A percentile compares a stretch with the other conserved stretches of the same genome.
phyloP scores from a whole-genome alignment of 1,140 invertebrate genomes.

The Helicoverpa armigera region DNA sequence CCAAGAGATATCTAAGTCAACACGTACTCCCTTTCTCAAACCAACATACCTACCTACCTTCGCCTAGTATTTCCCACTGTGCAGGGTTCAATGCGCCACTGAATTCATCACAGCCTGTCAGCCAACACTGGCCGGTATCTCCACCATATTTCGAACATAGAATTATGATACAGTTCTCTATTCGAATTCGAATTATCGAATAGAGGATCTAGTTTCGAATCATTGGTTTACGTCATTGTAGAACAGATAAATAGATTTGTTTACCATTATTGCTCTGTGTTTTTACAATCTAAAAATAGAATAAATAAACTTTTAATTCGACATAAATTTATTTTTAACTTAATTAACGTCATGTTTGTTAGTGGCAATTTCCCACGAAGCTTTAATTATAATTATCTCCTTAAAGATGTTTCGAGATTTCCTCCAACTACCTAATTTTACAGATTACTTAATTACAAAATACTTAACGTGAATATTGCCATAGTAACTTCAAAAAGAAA shows the following conservation, averaged over 20 bases:
- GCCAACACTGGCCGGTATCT: conserved; percentile 3
- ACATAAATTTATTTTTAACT: background rate
- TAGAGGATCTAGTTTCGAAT: background rate
- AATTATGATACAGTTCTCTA: conserved; percentile 29
- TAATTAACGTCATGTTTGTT: no score
- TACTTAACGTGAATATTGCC: no score
- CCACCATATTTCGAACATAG: conserved; percentile 11
- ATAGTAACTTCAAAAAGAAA: no score
- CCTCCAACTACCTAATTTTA: no score
- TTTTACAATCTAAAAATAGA: no score
- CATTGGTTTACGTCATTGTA: conserved; percentile 15
- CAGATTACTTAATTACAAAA: no score
- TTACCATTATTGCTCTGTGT: no score
- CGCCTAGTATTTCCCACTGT: background rate
- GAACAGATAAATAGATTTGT: no score
- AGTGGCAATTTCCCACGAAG: no score
- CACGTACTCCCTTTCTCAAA: background rate
- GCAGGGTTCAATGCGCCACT: conserved; percentile 15
- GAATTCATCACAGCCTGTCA: conserved; percentile 2
- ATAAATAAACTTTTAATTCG: background rate
- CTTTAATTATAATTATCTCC: no score
- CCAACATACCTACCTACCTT: background rate
- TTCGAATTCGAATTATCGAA: conserved; percentile 30
- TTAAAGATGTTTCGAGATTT: no score
- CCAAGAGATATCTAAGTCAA: no score